Evolutionary conservation across 2,888 invertebrate species (phyloP), one percentile per base, ranked within the genome.

Genomic region (Eristalis arbustorum): DNA sequence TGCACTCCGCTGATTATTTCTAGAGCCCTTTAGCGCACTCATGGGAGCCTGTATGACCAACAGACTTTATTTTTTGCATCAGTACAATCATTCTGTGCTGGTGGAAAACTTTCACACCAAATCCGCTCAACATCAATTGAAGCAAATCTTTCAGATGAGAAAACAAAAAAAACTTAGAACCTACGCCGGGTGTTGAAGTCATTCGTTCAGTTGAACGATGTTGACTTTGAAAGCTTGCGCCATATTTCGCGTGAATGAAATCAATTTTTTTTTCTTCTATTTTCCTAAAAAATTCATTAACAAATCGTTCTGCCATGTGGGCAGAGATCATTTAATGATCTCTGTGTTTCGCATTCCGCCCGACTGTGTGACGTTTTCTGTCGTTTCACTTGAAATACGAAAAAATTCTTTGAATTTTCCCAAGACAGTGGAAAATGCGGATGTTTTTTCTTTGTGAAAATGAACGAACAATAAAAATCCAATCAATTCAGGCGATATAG

Each of bases 161-260:
- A 56, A n/a, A n/a, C n/a, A n/a, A n/a, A n/a, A n/a, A 37, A 69
- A 42, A 57, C 18, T 34, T 25, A 59, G 8, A 59, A 59, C 14
- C n/a, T 25, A 14, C 25, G 59, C 25, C 25, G 25, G 25, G 14
- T 59, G 59, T 59, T 25, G 25, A 59, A 59, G 49, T 49, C 18
- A 18, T n/a, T 49, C 49, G 18, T 37, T 37, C 31, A 6, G 5
- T 37, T 18, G 49, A 49, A 49, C 49, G n/a, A 59, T 59, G 57
- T 59, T 75, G 40, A 22, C 75, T 59, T 75, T 67, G 66, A 75
- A 76, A 67, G 49, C 13, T 23, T 76, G 61, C 61, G 67, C n/a
- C 25, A 28, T 18, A 42, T 14, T 61, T 25, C 64, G 57, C 37
- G 23, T 64, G 34, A 74, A 74, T 57, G 13, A 34, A 73, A 23